Conservation (phyloP, 2,888 invertebrate species). For the Idaea straminata region DNA sequence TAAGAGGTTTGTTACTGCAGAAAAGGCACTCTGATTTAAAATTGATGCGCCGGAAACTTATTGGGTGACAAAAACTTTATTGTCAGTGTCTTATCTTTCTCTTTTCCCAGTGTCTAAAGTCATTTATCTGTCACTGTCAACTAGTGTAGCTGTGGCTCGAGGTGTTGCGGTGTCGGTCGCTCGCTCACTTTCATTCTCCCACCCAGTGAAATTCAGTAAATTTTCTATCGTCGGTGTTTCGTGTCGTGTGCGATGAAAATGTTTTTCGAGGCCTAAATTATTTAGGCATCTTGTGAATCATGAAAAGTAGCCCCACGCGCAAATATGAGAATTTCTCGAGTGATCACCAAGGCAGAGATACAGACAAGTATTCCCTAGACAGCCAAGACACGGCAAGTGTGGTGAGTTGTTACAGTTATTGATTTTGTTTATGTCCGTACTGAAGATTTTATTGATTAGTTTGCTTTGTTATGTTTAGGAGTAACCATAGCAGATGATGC, state of each 20-base stretch:
- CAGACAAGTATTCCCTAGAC: conserved; percentile 75
- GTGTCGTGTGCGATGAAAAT: conserved; percentile 64
- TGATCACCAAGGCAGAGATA: conserved; percentile 71
- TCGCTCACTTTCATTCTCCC: conserved; percentile 10
- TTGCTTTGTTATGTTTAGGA: conserved; percentile 31
- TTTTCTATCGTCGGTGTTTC: conserved; percentile 51
- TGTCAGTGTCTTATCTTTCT: too few species aligned
- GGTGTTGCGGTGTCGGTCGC: neutral
- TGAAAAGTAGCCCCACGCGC: conserved; percentile 76
- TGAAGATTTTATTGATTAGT: conserved; percentile 65
- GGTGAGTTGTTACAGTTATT: conserved; percentile 70
- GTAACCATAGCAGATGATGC: conserved; percentile 16
- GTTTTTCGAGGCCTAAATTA: conserved; percentile 65
- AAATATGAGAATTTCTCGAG: conserved; percentile 76
- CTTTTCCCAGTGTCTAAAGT: too few species aligned
- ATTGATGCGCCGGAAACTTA: too few species aligned
- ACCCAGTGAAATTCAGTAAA: conserved; percentile 40
- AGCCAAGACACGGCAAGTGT: conserved; percentile 78
- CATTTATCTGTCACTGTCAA: too few species aligned
- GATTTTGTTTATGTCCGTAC: conserved; percentile 71
- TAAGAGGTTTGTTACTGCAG: too few species aligned
- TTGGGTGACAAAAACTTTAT: too few species aligned
- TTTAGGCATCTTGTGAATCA: conserved; percentile 63
- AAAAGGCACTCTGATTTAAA: too few species aligned
- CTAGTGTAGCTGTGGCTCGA: too few species aligned